Evolutionary conservation across 92 coral and sea anemone species (phyloP).

Genomic region (Parazoanthus swiftii): DNA sequence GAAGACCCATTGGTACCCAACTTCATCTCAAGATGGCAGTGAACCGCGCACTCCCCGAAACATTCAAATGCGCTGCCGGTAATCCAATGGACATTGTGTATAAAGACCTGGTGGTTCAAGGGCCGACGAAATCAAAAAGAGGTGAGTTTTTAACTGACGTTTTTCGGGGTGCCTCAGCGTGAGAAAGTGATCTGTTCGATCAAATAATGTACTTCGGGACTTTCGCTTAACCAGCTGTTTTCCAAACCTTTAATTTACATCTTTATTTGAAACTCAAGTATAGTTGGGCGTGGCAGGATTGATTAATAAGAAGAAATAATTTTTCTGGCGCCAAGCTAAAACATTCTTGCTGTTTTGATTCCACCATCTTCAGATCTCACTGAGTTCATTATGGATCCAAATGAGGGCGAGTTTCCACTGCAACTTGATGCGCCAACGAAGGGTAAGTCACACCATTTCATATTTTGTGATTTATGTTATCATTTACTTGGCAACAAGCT

Average conservation of each 20-base stretch:
- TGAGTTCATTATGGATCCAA: not conserved
- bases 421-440: not conserved
- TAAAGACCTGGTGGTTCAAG: not conserved
- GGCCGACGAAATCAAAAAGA: not conserved
- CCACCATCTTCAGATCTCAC: not conserved
- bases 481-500: no score
- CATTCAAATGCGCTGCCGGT: slow-evolving; percentile 39
- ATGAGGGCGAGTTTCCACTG: not conserved
- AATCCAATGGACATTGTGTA: slow-evolving; percentile 1
- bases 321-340: no score
- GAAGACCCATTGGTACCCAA: slow-evolving; percentile 42
- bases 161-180: no score
- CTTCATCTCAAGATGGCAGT: slow-evolving; percentile 24
- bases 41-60: not conserved
- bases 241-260: no score
- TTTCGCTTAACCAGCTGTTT: no score
- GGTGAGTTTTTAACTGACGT: not conserved
- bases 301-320: no score
- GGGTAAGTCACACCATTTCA: not conserved
- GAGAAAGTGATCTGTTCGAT: no score
- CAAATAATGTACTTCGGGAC: no score
- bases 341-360: not conserved
- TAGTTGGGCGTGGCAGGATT: no score
- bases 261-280: no score
- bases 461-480: not conserved